phyloP scores from a whole-genome alignment of 2,797 vertebrate genomes.

The Crocidura indochinensis region DNA sequence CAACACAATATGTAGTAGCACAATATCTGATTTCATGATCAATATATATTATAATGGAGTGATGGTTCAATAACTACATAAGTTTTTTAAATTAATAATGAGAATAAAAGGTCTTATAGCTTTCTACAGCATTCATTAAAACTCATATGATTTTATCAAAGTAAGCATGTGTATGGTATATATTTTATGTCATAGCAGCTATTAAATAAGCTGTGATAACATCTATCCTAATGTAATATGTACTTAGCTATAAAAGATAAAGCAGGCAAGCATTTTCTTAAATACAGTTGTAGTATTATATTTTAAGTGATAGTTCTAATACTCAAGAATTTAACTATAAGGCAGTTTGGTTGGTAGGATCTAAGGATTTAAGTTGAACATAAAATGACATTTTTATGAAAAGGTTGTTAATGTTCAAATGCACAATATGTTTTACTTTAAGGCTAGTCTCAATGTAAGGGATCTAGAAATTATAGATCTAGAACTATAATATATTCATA shows the following conservation, averaged over 20 bases:
- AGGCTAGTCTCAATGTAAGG: not conserved
- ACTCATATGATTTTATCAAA: conserved; percentile 45
- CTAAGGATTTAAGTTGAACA: conserved; percentile 6
- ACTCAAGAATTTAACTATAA: conserved; percentile 35
- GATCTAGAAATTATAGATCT: not conserved
- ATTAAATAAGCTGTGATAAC: not conserved
- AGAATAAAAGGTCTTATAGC: not conserved
- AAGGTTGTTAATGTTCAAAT: conserved; percentile 14
- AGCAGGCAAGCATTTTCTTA: conserved; percentile 18
- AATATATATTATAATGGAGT: conserved; percentile 15
- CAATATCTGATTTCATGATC: not conserved
- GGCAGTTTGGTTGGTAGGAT: conserved; percentile 18
- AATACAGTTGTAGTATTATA: not conserved
- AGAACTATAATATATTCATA: no score
- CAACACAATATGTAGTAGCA: not conserved
- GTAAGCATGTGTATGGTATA: conserved; percentile 29
- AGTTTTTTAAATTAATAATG: conserved; percentile 31
- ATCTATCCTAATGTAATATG: conserved; percentile 36
- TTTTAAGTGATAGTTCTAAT: not conserved
- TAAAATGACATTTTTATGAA: conserved; percentile 31
- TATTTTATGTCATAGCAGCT: conserved; percentile 36
- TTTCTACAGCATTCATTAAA: not conserved
- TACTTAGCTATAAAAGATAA: conserved; percentile 7
- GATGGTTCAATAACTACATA: not conserved
- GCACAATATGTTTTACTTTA: conserved; percentile 22